Evolutionary conservation across 2,113 vertebrate genomes (phyloP).

Genomic region (Hippocampus barbouri): DNA sequence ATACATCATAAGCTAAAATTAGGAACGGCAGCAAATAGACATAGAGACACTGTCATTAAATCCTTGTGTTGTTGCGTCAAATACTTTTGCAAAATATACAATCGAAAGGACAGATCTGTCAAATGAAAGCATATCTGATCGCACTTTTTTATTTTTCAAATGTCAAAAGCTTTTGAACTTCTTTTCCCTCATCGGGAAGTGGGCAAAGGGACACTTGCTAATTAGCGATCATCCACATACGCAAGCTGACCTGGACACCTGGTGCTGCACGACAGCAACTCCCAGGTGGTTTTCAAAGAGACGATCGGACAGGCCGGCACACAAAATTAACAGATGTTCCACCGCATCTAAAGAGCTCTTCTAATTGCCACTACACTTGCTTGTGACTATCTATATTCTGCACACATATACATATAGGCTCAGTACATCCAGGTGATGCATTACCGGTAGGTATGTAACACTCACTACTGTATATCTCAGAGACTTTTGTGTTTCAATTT

Average conservation of each 20-base stretch:
- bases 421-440: no score
- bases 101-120: neutral
- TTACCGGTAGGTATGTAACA: no score
- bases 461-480: no score
- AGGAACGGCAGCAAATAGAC: neutral
- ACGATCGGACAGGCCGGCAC: conserved; percentile 37
- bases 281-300: conserved; percentile 50
- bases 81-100: neutral
- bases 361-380: conserved; percentile 60
- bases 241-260: conserved; percentile 49
- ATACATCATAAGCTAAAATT: no score
- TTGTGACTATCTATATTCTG: conserved; percentile 2
- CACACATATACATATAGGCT: no score
- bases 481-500: no score
- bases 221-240: conserved; percentile 47
- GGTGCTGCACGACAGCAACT: conserved; percentile 48
- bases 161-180: conserved; percentile 12
- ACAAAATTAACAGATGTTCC: conserved; percentile 62
- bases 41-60: neutral
- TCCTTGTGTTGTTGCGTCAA: neutral
- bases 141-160: neutral
- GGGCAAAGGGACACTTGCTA: conserved; percentile 38
- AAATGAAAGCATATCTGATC: conserved; percentile 12
- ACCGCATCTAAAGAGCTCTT: conserved; percentile 31
- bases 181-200: neutral